Conservation (phyloP, 2,113 vertebrate genomes). For the Scalopus aquaticus region DNA sequence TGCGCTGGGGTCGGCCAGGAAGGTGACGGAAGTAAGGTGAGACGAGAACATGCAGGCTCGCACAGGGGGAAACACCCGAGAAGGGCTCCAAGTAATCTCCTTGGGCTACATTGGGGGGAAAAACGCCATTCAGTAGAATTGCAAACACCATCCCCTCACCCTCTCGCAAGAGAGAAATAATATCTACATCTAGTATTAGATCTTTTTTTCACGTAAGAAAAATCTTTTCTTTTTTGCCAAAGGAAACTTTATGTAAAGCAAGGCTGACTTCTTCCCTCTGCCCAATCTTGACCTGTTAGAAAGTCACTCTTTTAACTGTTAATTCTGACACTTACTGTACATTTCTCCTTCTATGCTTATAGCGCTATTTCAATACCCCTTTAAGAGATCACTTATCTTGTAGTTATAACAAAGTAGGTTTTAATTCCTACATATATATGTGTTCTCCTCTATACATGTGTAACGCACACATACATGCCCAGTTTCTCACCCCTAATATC, state of each 20-base stretch:
- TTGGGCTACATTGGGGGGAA: constrained; percentile 88
- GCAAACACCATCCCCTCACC: background rate
- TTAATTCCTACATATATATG: background rate
- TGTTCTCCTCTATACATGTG: background rate
- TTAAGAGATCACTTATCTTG: background rate
- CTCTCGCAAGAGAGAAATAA: background rate
- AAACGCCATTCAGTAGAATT: background rate
- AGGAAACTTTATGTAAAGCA: background rate
- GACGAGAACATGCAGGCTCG: constrained; percentile 99
- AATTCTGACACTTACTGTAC: background rate
- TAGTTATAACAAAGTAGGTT: background rate
- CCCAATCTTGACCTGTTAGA: background rate
- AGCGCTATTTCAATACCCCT: background rate
- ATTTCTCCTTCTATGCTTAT: background rate
- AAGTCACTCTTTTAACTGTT: background rate
- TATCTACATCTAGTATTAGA: background rate
- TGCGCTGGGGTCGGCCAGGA: constrained; percentile 97
- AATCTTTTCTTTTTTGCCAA: background rate
- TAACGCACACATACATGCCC: background rate
- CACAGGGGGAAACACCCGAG: constrained; percentile 95
- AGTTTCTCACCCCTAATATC: background rate
- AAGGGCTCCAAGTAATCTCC: constrained; percentile 97
- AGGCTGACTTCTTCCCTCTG: background rate
- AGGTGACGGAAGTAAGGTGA: constrained; percentile 95
- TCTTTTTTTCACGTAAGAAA: background rate